Base-by-base conservation (phyloP, 2,797 vertebrate genomes). In the Anguilla marmorata region DNA sequence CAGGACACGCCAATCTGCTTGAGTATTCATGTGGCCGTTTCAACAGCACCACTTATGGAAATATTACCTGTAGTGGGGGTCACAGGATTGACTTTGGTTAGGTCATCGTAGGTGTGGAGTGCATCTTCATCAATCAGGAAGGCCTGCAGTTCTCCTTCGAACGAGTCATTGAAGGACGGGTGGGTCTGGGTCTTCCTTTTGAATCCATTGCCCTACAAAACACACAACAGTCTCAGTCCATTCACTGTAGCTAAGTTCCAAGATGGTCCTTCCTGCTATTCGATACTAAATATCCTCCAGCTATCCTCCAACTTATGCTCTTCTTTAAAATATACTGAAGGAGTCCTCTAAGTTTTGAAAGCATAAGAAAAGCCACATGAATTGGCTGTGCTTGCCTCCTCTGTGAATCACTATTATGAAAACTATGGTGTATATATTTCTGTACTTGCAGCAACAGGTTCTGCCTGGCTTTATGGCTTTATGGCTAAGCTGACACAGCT, bases 71-170 rank as follows among this genome's bases (percentile, higher is more conserved):
- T 98, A 76, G 95, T 94, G 79, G 97, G 97, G 0, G 97, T 98
- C 86, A 99, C 97, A 0, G 98, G 98, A 90, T 98, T 99, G 91
- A 99, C 98, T 95, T 98, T 97, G 3, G 98, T 99, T 88, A 99
- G 97, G 93, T 99, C 98, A 66, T 99, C 97, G 24, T 97, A 97
- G 37, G 97, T 96, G 92, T 97, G 95, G 21, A 98, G 95, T 0
- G 95, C 95, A 86, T 93, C 94, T 91, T 98, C 97, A 85, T 97
- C 94, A 0, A 92, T 93, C 72, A 99, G 95, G 91, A 99, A 98
- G 3, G 95, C 95, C 90, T 94, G 94, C 19, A 98, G 85, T 24
- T 98, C 97, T 90, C 95, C 96, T 72, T 96, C 96, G 90, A 97
- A 90, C 1, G 95, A 94, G 69, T 95, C 94, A 90, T 92, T 92